Conservation (phyloP, 2,888 invertebrate genomes). For the Torymus texanus region DNA sequence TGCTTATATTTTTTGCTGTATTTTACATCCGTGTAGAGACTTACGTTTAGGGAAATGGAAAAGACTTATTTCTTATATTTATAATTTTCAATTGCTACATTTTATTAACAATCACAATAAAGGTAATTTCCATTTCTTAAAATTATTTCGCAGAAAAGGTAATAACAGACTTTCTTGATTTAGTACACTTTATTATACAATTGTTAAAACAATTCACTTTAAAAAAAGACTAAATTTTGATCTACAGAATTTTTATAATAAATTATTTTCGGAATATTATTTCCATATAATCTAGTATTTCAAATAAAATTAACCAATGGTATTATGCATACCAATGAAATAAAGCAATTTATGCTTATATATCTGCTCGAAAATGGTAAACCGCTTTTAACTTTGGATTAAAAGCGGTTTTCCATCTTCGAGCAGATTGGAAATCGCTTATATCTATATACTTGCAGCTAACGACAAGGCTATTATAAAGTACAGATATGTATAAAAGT, state of each 20-base stretch:
- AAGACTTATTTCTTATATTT: not conserved
- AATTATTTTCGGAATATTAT: no score
- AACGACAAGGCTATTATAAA: slow-evolving; percentile 44
- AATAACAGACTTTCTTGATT: slow-evolving; percentile 12
- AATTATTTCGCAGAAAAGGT: slow-evolving; percentile 4
- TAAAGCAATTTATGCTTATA: not conserved
- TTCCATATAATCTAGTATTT: no score
- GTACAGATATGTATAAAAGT: slow-evolving; percentile 32
- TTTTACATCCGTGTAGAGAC: no score
- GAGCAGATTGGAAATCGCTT: no score
- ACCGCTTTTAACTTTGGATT: slow-evolving; percentile 26
- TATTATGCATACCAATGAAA: slow-evolving; percentile 9
- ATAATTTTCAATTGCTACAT: slow-evolving; percentile 3
- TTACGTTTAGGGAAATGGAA: no score
- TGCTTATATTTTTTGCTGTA: no score
- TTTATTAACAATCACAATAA: slow-evolving; percentile 10
- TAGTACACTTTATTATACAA: not conserved
- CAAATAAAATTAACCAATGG: no score
- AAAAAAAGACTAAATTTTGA: no score
- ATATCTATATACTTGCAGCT: slow-evolving; percentile 40
- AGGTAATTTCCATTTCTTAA: not conserved
- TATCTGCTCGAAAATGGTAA: not conserved
- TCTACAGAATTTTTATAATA: no score
- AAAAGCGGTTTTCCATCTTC: no score
- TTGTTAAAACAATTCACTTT: not conserved